A percentile compares a stretch with the other conserved stretches of the same genome.
Conservation (phyloP, 2,113 vertebrate genomes). For the Fregata magnificens region DNA sequence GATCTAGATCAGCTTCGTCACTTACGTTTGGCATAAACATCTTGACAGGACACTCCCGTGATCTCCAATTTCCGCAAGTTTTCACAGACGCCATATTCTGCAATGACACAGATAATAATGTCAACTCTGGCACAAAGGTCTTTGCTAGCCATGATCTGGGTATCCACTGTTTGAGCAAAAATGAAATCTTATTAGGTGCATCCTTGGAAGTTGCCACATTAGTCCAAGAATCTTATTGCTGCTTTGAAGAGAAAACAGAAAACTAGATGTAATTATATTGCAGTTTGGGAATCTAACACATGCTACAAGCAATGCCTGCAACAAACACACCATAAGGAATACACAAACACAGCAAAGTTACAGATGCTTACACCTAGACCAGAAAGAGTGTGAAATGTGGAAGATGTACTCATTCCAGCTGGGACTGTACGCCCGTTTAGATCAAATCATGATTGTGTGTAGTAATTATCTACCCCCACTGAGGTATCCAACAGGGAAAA, state of each 20-base stretch:
- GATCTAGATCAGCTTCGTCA: background rate
- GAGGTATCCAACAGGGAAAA: slow-evolving; percentile 18
- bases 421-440: background rate
- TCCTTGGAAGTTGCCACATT: background rate
- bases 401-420: background rate
- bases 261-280: fast-evolving
- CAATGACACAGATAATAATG: background rate
- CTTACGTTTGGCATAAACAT: slow-evolving; percentile 98
- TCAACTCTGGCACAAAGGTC: background rate
- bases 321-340: background rate
- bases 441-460: background rate
- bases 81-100: slow-evolving; percentile 93
- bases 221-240: background rate
- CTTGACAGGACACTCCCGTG: slow-evolving; percentile 86
- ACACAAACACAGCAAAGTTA: background rate
- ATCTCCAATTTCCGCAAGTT: slow-evolving; percentile 90
- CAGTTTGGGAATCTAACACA: background rate
- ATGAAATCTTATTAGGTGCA: background rate
- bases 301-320: background rate
- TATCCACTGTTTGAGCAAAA: background rate
- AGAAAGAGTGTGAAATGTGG: background rate
- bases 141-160: background rate
- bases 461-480: slow-evolving; percentile 11
- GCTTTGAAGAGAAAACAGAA: background rate
- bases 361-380: background rate